These are phyloP conservation scores for Xanthia togata DNA, from an alignment of 2,888 invertebrate species.

Conservation along the genomic window DNA sequence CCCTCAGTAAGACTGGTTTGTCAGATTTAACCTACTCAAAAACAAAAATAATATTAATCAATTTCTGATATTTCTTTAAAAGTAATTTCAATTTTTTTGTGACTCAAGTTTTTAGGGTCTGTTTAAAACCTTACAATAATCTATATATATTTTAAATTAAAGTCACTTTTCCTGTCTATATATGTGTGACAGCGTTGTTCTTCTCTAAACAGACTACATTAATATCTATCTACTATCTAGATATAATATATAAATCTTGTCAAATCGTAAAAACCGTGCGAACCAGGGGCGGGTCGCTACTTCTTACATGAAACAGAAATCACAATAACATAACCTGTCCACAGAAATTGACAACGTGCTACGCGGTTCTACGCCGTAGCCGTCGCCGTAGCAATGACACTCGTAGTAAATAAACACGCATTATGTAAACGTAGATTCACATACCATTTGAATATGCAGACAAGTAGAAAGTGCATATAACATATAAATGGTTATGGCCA, in stretches of 20 bases:
- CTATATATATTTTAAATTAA: neutral
- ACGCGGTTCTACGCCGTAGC: conserved; percentile 39
- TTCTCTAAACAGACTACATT: neutral
- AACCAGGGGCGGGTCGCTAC: neutral
- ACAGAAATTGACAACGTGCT: neutral
- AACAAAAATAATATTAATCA: neutral
- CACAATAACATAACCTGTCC: too few species aligned
- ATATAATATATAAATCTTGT: too few species aligned
- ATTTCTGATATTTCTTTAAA: neutral
- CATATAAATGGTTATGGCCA: conserved; percentile 12
- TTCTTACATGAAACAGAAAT: neutral
- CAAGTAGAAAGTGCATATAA: neutral
- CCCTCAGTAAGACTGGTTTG: neutral
- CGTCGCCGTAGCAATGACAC: neutral
- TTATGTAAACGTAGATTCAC: conserved; percentile 1
- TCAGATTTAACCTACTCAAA: neutral
- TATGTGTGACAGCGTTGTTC: neutral
- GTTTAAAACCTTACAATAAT: neutral
- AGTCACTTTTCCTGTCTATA: neutral
- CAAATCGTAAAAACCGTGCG: neutral
- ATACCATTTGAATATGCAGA: conserved; percentile 3
- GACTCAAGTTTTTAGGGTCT: neutral
- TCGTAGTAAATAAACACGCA: neutral
- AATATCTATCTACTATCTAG: too few species aligned
- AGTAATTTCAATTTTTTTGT: neutral